Percentiles rank a stretch among this genome's conserved stretches.
phyloP scores from a whole-genome alignment of 2,888 invertebrate genomes.

The Cosmia pyralina region DNA sequence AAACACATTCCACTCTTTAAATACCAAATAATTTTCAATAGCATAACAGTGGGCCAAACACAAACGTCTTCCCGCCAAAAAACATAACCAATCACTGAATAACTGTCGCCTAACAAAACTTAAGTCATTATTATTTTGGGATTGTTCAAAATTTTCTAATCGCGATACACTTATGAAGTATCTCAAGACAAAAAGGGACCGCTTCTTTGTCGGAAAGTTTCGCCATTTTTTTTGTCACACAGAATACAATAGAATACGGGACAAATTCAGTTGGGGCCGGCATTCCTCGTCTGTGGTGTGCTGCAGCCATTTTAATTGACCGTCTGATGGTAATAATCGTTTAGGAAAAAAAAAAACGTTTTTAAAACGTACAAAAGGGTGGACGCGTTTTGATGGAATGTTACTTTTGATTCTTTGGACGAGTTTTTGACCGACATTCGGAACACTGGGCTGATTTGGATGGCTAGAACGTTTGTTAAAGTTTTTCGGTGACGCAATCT shows the following conservation, averaged over 20 bases:
- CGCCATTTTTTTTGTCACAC: slow-evolving; percentile 76
- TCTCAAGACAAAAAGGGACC: slow-evolving; percentile 79
- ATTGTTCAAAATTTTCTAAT: slow-evolving; percentile 81
- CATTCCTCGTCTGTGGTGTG: slow-evolving; percentile 85
- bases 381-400: slow-evolving; percentile 86
- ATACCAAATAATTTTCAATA: slow-evolving; percentile 50
- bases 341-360: slow-evolving; percentile 74
- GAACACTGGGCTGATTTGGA: slow-evolving; percentile 53
- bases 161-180: slow-evolving; percentile 85
- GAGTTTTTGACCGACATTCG: slow-evolving; percentile 73
- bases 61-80: slow-evolving; percentile 48
- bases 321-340: slow-evolving; percentile 78
- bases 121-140: slow-evolving; percentile 81
- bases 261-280: slow-evolving; percentile 83
- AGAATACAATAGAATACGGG: slow-evolving; percentile 83
- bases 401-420: slow-evolving; percentile 71
- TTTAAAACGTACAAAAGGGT: slow-evolving; percentile 67
- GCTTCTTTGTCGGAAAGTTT: slow-evolving; percentile 84
- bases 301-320: slow-evolving; percentile 89
- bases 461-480: slow-evolving; percentile 57
- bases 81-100: slow-evolving; percentile 64
- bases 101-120: slow-evolving; percentile 74
- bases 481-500: slow-evolving; percentile 23
- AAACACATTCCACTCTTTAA: slow-evolving; percentile 29
- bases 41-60: slow-evolving; percentile 35